A percentile compares a stretch with the other conserved stretches of the same genome.
Conservation (phyloP, 2,113 vertebrate species). For the Gasterosteus aculeatus region DNA sequence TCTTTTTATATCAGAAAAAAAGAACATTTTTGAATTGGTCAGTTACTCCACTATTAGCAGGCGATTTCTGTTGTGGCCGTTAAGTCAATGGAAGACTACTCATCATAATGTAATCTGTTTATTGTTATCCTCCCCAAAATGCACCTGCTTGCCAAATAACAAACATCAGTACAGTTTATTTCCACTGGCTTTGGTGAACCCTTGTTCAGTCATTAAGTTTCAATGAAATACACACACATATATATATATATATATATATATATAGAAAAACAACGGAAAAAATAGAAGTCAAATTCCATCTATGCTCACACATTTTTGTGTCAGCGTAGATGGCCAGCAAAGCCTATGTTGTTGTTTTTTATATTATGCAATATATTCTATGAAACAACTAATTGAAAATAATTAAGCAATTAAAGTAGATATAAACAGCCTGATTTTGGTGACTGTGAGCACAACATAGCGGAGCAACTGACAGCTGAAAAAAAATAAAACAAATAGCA, state of each 20-base stretch:
- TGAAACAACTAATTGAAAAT: neutral
- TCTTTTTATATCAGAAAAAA: constrained; percentile 6
- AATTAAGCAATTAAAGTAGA: neutral
- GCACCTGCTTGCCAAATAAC: neutral
- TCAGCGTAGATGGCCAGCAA: neutral
- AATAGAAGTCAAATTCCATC: neutral
- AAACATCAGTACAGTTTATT: neutral
- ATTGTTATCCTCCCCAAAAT: neutral
- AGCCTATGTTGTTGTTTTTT: neutral
- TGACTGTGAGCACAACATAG: neutral
- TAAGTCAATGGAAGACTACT: neutral
- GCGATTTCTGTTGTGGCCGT: neutral
- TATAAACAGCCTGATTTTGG: neutral
- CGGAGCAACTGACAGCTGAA: neutral
- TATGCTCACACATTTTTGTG: too few relatives aligned
- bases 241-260: neutral
- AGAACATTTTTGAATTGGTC: constrained; percentile 3
- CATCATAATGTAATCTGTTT: neutral
- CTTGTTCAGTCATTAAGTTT: neutral
- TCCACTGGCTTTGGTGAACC: too few relatives aligned
- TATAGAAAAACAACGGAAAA: neutral
- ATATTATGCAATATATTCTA: neutral
- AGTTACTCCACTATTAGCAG: neutral
- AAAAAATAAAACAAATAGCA: neutral
- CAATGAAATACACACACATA: neutral